Base-by-base conservation (phyloP, 2,888 invertebrate species). In the Chrysolina haemoptera region DNA sequence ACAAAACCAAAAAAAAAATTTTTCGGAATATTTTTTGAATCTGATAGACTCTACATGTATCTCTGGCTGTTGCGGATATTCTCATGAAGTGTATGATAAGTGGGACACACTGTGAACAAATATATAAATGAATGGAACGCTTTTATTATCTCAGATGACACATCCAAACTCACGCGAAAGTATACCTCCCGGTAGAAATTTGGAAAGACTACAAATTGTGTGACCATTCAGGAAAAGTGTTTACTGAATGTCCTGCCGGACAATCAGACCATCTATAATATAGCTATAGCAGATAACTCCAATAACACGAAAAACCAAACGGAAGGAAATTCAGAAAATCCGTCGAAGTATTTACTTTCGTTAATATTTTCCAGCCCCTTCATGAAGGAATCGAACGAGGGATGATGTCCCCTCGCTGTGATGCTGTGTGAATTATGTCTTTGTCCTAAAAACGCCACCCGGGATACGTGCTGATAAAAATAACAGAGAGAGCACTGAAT, bases 401-500 rank as follows among this genome's bases (percentile, higher is more conserved):
- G 18, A 16, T 14, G 66, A 35, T 35, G 16, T 14, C n/a, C 53
- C 67, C 20, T 55, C 67, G 40, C 14, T 14, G 14, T 22, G 35
- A 59, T 35, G 59, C 59, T 9, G 59, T 53, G 67, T 67, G 67
- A 67, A 53, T 40, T 55, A 67, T 67, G 50, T 53, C 27, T 48
- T 35, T 41, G 53, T 67, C 67, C 53, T 53, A 67, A 67, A 67
- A 53, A 53, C 67, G 14, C 27, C 50, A 55, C 40, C 41, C 18
- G 53, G 11, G 53, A 41, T 12, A 50, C 67, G 67, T 67, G 67
- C 67, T 14, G 53, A 22, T 40, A 67, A 16, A 41, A 67, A 67
- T 46, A 46, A 40, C 50, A 71, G 63, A 68, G 67, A 74, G 70
- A 70, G 70, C 71, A 55, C 62, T 70, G 68, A 63, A 53, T 70